These are phyloP conservation scores for Patella vulgata DNA, from an alignment of 1,140 invertebrate species.

Conservation along the genomic window DNA sequence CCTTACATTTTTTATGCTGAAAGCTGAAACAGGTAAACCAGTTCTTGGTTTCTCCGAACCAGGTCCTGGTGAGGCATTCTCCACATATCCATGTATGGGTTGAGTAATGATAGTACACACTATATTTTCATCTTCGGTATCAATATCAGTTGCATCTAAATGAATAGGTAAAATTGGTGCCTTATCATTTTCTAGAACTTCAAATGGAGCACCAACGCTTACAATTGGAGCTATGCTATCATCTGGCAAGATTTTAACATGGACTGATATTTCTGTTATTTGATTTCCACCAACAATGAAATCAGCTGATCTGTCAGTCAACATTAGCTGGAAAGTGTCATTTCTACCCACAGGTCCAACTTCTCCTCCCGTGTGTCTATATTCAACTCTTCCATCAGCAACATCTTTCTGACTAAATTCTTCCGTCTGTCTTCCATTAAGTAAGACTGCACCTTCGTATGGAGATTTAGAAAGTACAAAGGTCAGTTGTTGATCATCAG, in stretches of 20 bases:
- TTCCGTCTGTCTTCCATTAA: slow-evolving; percentile 43
- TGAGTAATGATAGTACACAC: slow-evolving; percentile 62
- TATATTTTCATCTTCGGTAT: slow-evolving; percentile 61
- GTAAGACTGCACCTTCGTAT: slow-evolving; percentile 50
- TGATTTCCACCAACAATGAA: slow-evolving; percentile 53
- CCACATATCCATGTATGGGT: slow-evolving; percentile 64
- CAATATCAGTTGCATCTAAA: slow-evolving; percentile 62
- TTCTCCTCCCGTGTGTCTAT: slow-evolving; percentile 62
- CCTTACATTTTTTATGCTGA: slow-evolving; percentile 56
- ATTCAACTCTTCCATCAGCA: slow-evolving; percentile 49
- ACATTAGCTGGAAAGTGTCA: slow-evolving; percentile 61
- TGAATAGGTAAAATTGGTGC: slow-evolving; percentile 52
- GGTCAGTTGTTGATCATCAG: slow-evolving; percentile 53
- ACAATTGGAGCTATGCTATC: slow-evolving; percentile 60
- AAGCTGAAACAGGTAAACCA: slow-evolving; percentile 63
- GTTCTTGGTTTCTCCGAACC: slow-evolving; percentile 60
- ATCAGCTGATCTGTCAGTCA: slow-evolving; percentile 58
- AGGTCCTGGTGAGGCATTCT: slow-evolving; percentile 59
- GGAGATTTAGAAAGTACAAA: slow-evolving; percentile 57
- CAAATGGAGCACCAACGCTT: slow-evolving; percentile 40
- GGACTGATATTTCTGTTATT: slow-evolving; percentile 52
- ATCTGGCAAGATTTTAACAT: slow-evolving; percentile 59
- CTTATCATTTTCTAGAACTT: slow-evolving; percentile 63
- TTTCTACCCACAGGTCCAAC: slow-evolving; percentile 48
- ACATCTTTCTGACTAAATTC: slow-evolving; percentile 64